Evolutionary conservation across 2,797 vertebrate genomes (phyloP).

Genomic region (Paguma larvata): DNA sequence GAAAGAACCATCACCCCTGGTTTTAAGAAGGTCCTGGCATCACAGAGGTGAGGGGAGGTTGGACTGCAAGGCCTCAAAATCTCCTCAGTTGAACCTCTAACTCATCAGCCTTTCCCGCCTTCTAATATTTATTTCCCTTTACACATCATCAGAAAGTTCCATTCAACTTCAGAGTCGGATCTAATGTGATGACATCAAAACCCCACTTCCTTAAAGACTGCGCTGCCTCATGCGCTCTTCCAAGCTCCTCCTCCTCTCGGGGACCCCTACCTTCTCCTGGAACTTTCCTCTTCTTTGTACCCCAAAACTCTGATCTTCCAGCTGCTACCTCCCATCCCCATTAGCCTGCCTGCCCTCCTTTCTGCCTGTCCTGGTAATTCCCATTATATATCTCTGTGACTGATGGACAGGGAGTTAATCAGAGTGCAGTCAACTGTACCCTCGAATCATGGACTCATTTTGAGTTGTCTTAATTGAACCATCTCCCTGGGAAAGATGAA

Average conservation of each 20-base stretch:
- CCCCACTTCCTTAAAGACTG: background rate
- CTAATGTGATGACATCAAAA: background rate
- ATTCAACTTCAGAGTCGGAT: background rate
- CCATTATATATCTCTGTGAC: constrained; percentile 77
- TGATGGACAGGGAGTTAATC: constrained; percentile 83
- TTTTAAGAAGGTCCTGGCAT: background rate
- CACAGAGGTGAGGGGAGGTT: accelerated
- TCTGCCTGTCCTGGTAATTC: constrained; percentile 72
- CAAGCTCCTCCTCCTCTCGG: background rate
- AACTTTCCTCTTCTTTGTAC: constrained; percentile 12
- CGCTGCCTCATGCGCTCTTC: background rate
- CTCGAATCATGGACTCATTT: constrained; percentile 79
- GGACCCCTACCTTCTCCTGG: background rate
- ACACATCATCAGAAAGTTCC: background rate
- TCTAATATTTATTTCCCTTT: constrained; percentile 33
- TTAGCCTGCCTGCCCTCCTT: constrained; percentile 5
- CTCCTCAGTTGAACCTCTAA: background rate
- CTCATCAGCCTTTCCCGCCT: background rate
- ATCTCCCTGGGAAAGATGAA: constrained; percentile 81
- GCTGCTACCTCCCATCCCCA: background rate
- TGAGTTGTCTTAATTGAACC: constrained; percentile 83
- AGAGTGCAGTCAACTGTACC: constrained; percentile 80
- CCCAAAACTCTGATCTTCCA: background rate
- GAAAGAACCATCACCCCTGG: background rate
- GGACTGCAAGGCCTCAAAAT: background rate